Percentiles rank a stretch among this genome's conserved stretches.
Conservation (phyloP, 2,113 vertebrate species). For the Catharus fuscescens region DNA sequence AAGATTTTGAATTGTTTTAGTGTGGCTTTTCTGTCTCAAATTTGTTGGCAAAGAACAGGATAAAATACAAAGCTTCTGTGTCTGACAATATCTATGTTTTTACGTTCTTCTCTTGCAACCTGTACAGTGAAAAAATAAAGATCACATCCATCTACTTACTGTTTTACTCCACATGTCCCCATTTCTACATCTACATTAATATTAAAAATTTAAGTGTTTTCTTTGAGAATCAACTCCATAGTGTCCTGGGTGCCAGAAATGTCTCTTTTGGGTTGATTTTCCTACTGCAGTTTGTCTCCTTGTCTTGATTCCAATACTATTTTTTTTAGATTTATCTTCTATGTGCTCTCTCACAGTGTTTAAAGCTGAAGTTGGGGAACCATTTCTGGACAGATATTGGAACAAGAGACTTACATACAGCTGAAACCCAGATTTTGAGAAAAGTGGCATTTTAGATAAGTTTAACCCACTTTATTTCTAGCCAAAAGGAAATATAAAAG, state of each 20-base stretch:
- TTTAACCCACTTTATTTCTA: conserved; percentile 43
- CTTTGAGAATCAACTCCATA: conserved; percentile 7
- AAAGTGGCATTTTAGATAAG: conserved; percentile 1
- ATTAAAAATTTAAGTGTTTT: conserved; percentile 51
- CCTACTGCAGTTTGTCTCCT: background rate
- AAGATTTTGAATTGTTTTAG: background rate
- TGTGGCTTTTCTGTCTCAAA: background rate
- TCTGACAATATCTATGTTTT: background rate
- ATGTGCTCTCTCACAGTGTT: background rate
- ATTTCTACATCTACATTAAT: conserved; percentile 36
- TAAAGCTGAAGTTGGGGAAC: background rate
- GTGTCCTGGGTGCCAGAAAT: background rate
- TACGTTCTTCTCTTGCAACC: background rate
- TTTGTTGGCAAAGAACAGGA: background rate
- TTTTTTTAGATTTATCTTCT: background rate
- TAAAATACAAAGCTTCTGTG: background rate
- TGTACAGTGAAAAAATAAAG: background rate
- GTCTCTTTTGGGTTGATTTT: background rate
- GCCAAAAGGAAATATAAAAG: conserved; percentile 31
- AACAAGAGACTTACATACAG: background rate
- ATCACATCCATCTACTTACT: background rate
- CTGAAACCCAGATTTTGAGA: background rate
- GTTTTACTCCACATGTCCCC: conserved; percentile 31
- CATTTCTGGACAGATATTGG: background rate
- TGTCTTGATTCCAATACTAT: background rate